Base-by-base conservation (phyloP, 2,888 invertebrate species). In the Plemyria rubiginata region DNA sequence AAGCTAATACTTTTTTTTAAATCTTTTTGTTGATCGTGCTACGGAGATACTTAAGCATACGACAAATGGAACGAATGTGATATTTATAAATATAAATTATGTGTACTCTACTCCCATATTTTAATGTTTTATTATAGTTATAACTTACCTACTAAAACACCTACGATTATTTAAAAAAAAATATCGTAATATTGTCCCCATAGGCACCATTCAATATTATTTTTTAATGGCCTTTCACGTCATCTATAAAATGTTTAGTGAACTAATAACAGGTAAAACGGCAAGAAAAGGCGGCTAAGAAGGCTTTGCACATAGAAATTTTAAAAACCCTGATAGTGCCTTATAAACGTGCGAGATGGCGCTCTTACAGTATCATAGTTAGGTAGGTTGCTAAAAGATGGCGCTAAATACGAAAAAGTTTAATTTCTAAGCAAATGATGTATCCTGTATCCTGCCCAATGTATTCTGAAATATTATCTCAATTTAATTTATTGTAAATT, bases 401-500 rank as follows among this genome's bases (percentile, higher is more conserved):
- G 54, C 50, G 54, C 54, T 41, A 32, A 32, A 8, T 9, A 22
- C 16, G 11, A 16, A 16, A 36, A 13, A 8, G 7, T 32, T 32
- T 32, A 13, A 49, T 13, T 36, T n/a, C 4, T 32, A 32, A 32
- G 5, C 7, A 22, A 22, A 22, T 22, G 3, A 32, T 32, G n/a
- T 45, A 13, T 4, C 15, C 15, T 53, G 7, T 36, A 38, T 38
- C 36, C 36, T 3, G 4, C 36, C 36, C 32, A 32, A 4, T 32
- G 32, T 2, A 32, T 32, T 32, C 36, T 38, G 36, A 11, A 38
- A 38, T 38, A 38, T 32, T 38, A 38, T 38, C 3, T 38, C 9
- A 38, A 38, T 29, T 73, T 70, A 46, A 74, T 64, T 67, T 67
- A 64, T 72, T 74, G 72, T 32, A 76, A 75, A 86, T 85, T 80